Conservation (phyloP, 2,888 invertebrate species). For the Trissonchulus sp. region DNA sequence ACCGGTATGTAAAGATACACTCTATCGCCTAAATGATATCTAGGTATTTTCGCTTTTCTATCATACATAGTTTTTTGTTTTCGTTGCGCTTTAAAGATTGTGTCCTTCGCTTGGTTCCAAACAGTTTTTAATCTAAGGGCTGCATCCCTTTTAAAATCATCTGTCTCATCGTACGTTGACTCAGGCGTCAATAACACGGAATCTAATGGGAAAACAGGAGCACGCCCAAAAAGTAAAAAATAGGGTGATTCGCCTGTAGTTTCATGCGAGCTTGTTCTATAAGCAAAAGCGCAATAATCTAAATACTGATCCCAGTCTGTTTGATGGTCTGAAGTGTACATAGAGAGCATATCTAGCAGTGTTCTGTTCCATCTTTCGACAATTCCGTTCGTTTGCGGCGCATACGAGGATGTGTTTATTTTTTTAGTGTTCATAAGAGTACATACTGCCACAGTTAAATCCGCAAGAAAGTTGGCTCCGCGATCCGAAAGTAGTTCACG, state of each 20-base stretch:
- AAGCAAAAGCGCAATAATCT: not conserved
- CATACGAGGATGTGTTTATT: conserved; percentile 20
- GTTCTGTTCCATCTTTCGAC: conserved; percentile 18
- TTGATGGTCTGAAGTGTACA: not conserved
- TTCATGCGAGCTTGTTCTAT: conserved; percentile 17
- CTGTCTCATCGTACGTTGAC: not conserved
- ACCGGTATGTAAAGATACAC: not conserved
- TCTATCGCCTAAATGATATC: not conserved
- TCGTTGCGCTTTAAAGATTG: not conserved
- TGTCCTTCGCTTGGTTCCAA: not conserved
- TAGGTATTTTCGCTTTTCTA: not conserved
- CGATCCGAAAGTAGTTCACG: conserved; percentile 16
- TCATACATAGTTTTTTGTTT: not conserved
- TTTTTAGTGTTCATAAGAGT: not conserved
- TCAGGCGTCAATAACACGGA: not conserved
- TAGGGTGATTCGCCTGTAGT: conserved; percentile 14
- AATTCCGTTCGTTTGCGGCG: conserved; percentile 22
- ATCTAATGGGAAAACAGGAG: not conserved
- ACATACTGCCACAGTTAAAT: not conserved
- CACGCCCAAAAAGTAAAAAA: conserved; percentile 1
- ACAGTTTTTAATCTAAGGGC: not conserved
- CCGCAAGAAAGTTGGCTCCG: not conserved
- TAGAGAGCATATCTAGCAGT: conserved; percentile 16
- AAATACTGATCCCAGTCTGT: conserved; percentile 18
- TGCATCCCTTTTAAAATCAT: not conserved